Conservation (phyloP, 2,797 vertebrate genomes). For the Emys orbicularis region DNA sequence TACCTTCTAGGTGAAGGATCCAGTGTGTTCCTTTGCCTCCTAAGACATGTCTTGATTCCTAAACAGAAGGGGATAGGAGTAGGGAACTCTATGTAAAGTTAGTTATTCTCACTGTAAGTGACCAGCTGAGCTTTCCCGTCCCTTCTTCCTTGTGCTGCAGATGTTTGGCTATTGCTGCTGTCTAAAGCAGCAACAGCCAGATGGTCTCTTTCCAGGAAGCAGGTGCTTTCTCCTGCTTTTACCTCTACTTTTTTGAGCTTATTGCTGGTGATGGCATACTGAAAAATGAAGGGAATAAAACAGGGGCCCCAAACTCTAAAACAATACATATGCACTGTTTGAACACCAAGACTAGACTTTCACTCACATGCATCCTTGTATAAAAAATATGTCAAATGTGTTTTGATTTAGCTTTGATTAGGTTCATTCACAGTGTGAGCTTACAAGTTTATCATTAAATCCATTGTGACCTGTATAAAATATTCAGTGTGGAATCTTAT, state of each 20-base stretch:
- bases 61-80: neutral
- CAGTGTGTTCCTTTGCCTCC: no score
- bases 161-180: neutral
- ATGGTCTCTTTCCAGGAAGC: neutral
- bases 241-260: neutral
- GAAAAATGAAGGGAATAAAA: neutral
- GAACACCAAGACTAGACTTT: neutral
- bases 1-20: neutral
- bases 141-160: neutral
- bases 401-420: neutral
- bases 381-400: neutral
- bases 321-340: neutral
- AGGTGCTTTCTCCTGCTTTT: neutral
- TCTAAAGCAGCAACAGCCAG: neutral
- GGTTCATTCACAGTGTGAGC: neutral
- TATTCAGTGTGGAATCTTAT: neutral
- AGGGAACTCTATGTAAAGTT: neutral
- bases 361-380: neutral
- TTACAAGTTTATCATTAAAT: neutral
- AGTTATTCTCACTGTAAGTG: neutral
- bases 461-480: neutral
- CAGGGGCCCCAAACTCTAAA: neutral
- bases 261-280: neutral
- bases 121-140: neutral
- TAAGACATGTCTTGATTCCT: neutral